Base-by-base conservation (phyloP, 2,888 invertebrate genomes). In the Cremastobaeus sp. region DNA sequence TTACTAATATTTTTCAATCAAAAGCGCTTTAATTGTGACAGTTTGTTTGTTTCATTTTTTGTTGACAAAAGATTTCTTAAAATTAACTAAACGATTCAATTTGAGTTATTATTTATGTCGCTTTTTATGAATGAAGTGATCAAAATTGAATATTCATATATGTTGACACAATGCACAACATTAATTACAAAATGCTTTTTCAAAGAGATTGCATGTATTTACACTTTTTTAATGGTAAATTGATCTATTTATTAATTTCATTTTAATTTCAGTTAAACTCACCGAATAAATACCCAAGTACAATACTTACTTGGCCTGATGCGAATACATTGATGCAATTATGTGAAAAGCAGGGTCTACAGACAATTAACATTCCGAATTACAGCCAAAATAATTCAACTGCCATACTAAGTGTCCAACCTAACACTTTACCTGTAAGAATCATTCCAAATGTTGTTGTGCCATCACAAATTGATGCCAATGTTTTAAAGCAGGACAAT, bases 291-390 rank as follows among this genome's bases (percentile, higher is more conserved):
- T 85, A 86, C 71, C 76, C 85, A 21, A 82, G 81, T 34, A 79
- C 85, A 37, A 76, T 86, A 76, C 76, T 85, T 12, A 81, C 82
- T 5, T 86, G 86, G 86, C 82, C 85, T 0, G 85, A 86, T 78
- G 80, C 84, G 0, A 86, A 83, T 71, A 78, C 84, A 9, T 54
- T 87, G 59, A 85, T 87, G 81, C 81, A 84, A 32, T 78, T 86
- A 5, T 86, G 86, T 28, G 86, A 86, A 20, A 86, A 86, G 50
- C 83, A 84, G 39, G 83, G 83, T 52, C 81, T 86, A 17, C 87
- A 86, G 62, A 60, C 85, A 14, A 81, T 87, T 54, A 87, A 85
- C 81, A 85, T 87, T 83, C 87, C 87, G 43, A 86, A 82, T 78
- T 86, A 84, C 47, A 82, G 78, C 79, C 86, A 86, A 78, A 87